These are phyloP conservation scores for Cladorhizidae sp. DNA, from an alignment of 37 sponge, comb jelly and placozoan species.

Conservation along the genomic window DNA sequence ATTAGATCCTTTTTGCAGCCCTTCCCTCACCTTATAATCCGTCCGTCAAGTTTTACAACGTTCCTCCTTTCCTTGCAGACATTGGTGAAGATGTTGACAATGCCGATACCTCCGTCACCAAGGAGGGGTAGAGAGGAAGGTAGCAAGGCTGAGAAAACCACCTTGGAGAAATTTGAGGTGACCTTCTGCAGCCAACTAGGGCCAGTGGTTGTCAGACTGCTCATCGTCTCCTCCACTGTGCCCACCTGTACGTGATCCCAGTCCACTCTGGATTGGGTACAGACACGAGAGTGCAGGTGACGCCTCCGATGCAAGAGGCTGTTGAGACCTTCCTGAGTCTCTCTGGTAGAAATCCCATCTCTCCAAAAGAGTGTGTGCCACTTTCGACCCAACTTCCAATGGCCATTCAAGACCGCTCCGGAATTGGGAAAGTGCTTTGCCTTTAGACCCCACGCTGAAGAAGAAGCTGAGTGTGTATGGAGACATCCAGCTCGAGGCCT, in stretches of 20 bases:
- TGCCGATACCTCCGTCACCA: conserved; percentile 6
- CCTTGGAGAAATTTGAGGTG: neutral
- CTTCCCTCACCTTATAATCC: too few species aligned
- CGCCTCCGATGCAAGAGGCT: neutral
- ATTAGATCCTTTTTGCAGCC: too few species aligned
- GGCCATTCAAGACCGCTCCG: conserved; percentile 28
- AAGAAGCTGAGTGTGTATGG: conserved; percentile 27
- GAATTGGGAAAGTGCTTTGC: conserved; percentile 29
- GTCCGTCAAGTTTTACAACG: too few species aligned
- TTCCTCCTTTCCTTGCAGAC: neutral
- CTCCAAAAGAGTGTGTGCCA: conserved; percentile 10
- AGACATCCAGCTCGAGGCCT: conserved; percentile 6
- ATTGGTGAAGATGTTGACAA: neutral
- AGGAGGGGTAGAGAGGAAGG: conserved; percentile 12
- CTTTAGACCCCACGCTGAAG: conserved; percentile 25
- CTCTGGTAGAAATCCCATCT: conserved; percentile 28
- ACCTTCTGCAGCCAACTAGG: conserved; percentile 4
- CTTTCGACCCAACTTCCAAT: conserved; percentile 44
- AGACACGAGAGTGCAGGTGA: neutral
- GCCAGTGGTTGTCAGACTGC: conserved; percentile 31
- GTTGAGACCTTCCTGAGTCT: conserved; percentile 28
- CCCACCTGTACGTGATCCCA: conserved; percentile 21
- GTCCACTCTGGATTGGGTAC: neutral
- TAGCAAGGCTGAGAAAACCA: neutral
- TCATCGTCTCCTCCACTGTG: conserved; percentile 12